Percentiles rank a stretch among this genome's conserved stretches.
phyloP scores from a whole-genome alignment of 2,113 vertebrate genomes.

The Amblyornis subalaris region DNA sequence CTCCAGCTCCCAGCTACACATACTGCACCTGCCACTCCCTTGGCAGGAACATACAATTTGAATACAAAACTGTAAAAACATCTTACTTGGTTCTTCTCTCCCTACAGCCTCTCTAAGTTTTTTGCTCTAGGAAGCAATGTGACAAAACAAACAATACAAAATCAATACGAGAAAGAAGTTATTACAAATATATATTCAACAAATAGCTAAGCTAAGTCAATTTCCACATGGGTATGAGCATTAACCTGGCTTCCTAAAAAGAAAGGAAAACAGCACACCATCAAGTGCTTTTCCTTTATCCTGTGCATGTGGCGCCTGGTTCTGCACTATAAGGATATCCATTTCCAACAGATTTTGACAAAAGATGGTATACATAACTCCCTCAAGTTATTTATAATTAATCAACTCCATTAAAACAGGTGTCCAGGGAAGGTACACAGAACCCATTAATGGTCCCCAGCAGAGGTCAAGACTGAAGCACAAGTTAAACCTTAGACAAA shows the following conservation, averaged over 20 bases:
- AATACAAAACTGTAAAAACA: accelerated
- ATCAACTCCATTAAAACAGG: not conserved
- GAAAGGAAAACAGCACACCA: accelerated
- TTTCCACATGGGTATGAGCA: not conserved
- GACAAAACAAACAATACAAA: not conserved
- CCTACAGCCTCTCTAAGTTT: accelerated
- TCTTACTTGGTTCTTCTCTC: accelerated
- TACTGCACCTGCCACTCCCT: too few relatives aligned
- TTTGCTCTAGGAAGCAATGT: not conserved
- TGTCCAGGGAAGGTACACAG: not conserved
- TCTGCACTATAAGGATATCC: not conserved
- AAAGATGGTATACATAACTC: accelerated
- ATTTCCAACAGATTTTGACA: not conserved
- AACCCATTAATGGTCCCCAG: not conserved
- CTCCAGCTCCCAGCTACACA: accelerated
- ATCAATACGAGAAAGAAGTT: not conserved
- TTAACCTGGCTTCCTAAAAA: not conserved
- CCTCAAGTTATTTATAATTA: not conserved
- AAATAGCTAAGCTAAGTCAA: not conserved
- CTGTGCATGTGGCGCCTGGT: accelerated
- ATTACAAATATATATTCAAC: not conserved
- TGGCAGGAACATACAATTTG: accelerated
- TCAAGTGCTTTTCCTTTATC: not conserved
- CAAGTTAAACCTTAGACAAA: not conserved
- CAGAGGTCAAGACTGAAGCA: not conserved